These are phyloP conservation scores for Hyposoter didymator DNA, from an alignment of 2,888 invertebrate genomes.

Conservation along the genomic window DNA sequence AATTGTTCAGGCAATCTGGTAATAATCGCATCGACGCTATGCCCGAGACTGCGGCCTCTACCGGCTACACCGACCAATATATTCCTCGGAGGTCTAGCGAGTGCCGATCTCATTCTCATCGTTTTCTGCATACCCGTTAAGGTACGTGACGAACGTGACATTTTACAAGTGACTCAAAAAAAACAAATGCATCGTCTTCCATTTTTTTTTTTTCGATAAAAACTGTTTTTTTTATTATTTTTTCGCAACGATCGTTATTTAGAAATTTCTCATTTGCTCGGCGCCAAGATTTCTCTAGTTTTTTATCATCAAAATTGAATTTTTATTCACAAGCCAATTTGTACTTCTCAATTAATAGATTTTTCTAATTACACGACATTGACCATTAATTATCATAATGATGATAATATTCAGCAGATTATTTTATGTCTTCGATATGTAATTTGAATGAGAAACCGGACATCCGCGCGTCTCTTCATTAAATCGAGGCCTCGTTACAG, in stretches of 20 bases:
- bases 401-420: background rate
- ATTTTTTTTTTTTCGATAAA: too few relatives aligned
- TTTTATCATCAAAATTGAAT: background rate
- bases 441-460: slow-evolving; percentile 43
- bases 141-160: slow-evolving; percentile 83
- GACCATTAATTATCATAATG: background rate
- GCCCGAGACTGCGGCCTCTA: slow-evolving; percentile 80
- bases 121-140: slow-evolving; percentile 90
- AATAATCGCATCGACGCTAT: slow-evolving; percentile 85
- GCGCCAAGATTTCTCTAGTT: too few relatives aligned
- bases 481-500: slow-evolving; percentile 8
- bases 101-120: slow-evolving; percentile 89
- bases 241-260: too few relatives aligned
- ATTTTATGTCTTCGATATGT: slow-evolving; percentile 32
- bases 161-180: background rate
- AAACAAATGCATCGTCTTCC: too few relatives aligned
- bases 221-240: too few relatives aligned
- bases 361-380: background rate
- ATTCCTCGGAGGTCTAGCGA: slow-evolving; percentile 89
- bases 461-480: slow-evolving; percentile 48
- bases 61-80: slow-evolving; percentile 86
- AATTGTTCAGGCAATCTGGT: slow-evolving; percentile 82
- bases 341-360: background rate
- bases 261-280: too few relatives aligned
- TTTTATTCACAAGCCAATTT: background rate